Base-by-base conservation (phyloP, 2,797 vertebrate genomes). In the Orestias chungarensis region DNA sequence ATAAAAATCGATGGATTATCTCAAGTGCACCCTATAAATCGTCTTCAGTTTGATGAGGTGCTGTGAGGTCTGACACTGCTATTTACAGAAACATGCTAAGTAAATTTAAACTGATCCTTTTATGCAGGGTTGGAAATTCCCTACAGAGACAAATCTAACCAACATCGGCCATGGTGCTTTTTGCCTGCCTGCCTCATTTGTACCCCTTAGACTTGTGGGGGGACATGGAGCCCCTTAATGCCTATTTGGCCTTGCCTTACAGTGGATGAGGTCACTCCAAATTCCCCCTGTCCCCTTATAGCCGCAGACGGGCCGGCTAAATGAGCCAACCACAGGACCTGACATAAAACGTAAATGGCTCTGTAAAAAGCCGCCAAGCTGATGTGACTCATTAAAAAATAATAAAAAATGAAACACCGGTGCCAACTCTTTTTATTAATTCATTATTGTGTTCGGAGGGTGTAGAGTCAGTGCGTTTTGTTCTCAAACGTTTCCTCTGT, bases 351-450 rank as follows among this genome's bases (percentile, higher is more conserved):
- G 91, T 87, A 93, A 93, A 92, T 91, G 92, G 87, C 88, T 90
- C 86, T 90, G 85, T 92, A 91, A 92, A 93, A 91, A 90, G 88
- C 90, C 88, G 88, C 87, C 61, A 81, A 83, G 87, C 90, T 92
- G 92, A 92, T 93, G 93, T 93, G 94, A 93, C 92, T 95, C 93
- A 95, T 95, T 94, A 95, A 95, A 94, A 92, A 89, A n/a, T n/a
- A n/a, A n/a, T n/a, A n/a, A n/a, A n/a, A n/a, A n/a, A n/a, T n/a
- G n/a, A n/a, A n/a, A 85, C 81, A 66, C 90, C 92, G 93, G 93
- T 88, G 93, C 93, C 94, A 93, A 92, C 90, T 91, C 83, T 83
- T 93, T 93, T 93, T 64, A 94, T 94, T 93, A 94, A 94, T 94
- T 94, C 88, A 92, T 94, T 91, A 92, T 91, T 92, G 90, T 91